These are phyloP conservation scores for Apteryx mantelli DNA, from an alignment of 2,113 vertebrate genomes.

Conservation along the genomic window DNA sequence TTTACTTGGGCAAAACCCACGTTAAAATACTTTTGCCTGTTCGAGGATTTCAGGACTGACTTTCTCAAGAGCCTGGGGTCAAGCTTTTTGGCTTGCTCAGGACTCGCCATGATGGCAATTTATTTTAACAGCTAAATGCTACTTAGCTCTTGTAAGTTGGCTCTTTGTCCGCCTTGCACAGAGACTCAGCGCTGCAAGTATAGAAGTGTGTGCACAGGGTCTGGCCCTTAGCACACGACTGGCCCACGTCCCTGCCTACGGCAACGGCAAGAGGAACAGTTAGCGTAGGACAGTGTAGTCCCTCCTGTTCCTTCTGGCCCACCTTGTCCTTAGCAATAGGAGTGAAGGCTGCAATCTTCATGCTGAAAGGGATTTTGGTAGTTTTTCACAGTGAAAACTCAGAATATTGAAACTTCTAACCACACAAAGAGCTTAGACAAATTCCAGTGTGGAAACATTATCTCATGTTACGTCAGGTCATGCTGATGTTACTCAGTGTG, in stretches of 20 bases:
- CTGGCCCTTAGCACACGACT: not conserved
- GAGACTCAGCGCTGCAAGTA: too few species aligned
- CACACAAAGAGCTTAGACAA: not conserved
- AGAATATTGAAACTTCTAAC: not conserved
- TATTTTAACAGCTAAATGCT: not conserved
- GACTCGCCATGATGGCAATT: not conserved
- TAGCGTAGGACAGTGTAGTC: accelerated
- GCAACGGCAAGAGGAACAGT: not conserved
- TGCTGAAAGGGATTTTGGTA: not conserved
- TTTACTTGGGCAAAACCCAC: not conserved
- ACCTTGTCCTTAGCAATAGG: not conserved
- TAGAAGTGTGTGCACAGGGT: not conserved
- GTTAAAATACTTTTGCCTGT: not conserved
- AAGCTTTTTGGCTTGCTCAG: not conserved
- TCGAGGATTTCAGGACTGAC: not conserved
- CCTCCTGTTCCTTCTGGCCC: accelerated
- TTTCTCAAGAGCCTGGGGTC: not conserved
- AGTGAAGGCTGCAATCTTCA: not conserved
- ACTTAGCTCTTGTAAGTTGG: too few species aligned
- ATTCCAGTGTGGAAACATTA: not conserved
- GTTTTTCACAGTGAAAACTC: not conserved
- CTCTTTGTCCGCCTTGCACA: not conserved
- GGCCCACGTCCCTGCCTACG: too few species aligned
- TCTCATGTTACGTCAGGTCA: not conserved
- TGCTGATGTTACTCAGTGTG: accelerated